A percentile compares a stretch with the other conserved stretches of the same genome.
Evolutionary conservation across 2,797 vertebrate species (phyloP).

Genomic region (Botia almorhae): DNA sequence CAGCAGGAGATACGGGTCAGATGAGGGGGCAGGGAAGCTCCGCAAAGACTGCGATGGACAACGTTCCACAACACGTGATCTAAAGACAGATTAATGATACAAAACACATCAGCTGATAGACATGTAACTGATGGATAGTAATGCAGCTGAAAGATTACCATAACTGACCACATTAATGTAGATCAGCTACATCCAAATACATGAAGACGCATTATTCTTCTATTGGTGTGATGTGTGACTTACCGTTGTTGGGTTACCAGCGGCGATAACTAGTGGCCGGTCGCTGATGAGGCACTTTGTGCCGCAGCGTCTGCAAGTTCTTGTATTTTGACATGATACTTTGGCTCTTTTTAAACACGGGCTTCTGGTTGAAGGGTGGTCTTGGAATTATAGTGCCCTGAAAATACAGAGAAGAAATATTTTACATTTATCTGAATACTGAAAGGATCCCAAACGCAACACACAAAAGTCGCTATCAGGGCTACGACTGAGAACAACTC

Average conservation of each 20-base stretch:
- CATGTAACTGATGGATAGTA: not conserved
- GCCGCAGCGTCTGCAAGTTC: conserved; percentile 77
- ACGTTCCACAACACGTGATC: not conserved
- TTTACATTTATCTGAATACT: not conserved
- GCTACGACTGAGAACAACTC: not conserved
- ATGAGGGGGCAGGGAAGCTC: not conserved
- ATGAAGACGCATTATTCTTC: not conserved
- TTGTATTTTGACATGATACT: conserved; percentile 82
- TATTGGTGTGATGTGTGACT: not conserved
- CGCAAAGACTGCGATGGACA: not conserved
- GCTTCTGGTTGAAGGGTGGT: conserved; percentile 74
- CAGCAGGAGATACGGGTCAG: not conserved
- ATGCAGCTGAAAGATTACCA: not conserved
- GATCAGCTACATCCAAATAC: not conserved
- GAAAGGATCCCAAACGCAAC: not conserved
- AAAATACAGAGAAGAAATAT: not conserved
- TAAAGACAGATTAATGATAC: not conserved
- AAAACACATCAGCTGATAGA: not conserved
- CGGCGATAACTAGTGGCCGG: conserved; percentile 61
- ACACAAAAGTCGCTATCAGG: not conserved
- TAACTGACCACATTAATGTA: not conserved
- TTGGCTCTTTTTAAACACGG: conserved; percentile 77
- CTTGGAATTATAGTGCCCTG: conserved; percentile 76
- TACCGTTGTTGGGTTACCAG: conserved; percentile 47
- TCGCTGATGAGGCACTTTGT: conserved; percentile 61